A percentile compares a stretch with the other conserved stretches of the same genome.
These are phyloP conservation scores for Paraplagusia blochii DNA, from an alignment of 2,113 vertebrate genomes.

Conservation along the genomic window DNA sequence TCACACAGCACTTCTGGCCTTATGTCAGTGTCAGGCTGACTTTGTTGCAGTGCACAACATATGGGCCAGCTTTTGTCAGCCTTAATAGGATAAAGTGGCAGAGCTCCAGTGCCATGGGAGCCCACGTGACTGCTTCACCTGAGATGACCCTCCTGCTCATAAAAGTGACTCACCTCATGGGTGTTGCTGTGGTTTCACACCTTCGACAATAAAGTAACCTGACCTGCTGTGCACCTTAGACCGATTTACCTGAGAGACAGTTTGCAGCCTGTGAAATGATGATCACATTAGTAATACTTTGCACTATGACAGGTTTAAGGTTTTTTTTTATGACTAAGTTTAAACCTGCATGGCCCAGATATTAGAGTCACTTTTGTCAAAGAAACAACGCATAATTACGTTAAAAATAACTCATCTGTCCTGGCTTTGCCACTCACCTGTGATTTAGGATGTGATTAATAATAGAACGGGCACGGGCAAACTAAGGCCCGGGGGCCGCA, in stretches of 20 bases:
- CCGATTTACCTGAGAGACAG: constrained; percentile 14
- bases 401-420: no score
- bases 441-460: no score
- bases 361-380: background rate
- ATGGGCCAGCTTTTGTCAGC: constrained; percentile 30
- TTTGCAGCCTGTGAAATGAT: constrained; percentile 16
- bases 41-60: constrained; percentile 29
- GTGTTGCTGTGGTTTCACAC: constrained; percentile 17
- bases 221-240: constrained; percentile 24
- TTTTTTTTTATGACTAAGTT: background rate
- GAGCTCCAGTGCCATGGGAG: constrained; percentile 13
- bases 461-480: no score
- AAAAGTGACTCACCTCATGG: constrained; percentile 30
- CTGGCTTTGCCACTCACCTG: background rate
- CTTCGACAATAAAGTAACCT: constrained; percentile 27
- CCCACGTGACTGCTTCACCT: constrained; percentile 54
- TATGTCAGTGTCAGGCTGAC: constrained; percentile 26
- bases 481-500: no score
- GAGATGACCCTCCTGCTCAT: constrained; percentile 40
- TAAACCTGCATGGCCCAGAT: background rate
- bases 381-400: background rate
- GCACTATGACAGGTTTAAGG: constrained; percentile 2
- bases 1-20: constrained; percentile 9
- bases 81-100: constrained; percentile 44
- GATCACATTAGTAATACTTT: background rate